Conservation (phyloP, 1,140 invertebrate genomes). For the Aphelinus atriplicis region DNA sequence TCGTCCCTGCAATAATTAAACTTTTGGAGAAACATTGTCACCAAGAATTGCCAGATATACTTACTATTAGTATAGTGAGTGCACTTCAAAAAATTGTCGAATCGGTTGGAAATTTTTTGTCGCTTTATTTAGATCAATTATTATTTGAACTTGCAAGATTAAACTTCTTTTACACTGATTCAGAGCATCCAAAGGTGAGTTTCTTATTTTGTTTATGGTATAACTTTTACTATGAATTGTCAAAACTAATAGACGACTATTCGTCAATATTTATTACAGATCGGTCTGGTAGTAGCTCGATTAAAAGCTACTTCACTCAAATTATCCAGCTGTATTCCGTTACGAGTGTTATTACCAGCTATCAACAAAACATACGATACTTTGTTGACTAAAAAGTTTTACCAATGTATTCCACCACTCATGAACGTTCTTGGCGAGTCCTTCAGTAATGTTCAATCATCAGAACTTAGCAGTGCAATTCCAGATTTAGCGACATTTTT, state of each 20-base stretch:
- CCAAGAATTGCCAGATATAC: slow-evolving; percentile 59
- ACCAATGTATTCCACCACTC: slow-evolving; percentile 73
- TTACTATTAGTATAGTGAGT: slow-evolving; percentile 74
- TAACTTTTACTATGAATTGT: neutral
- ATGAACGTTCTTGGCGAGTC: slow-evolving; percentile 80
- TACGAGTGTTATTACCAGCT: slow-evolving; percentile 80
- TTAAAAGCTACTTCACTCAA: slow-evolving; percentile 73
- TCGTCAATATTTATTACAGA: slow-evolving; percentile 50
- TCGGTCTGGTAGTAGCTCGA: slow-evolving; percentile 68
- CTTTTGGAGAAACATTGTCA: slow-evolving; percentile 67
- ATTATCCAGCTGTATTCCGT: slow-evolving; percentile 74
- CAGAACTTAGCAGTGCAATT: slow-evolving; percentile 73
- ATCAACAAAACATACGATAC: slow-evolving; percentile 74
- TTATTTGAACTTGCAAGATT: slow-evolving; percentile 73
- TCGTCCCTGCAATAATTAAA: slow-evolving; percentile 81
- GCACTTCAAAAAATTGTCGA: slow-evolving; percentile 84
- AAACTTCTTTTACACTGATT: slow-evolving; percentile 58
- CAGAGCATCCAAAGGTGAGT: slow-evolving; percentile 58
- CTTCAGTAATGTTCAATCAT: slow-evolving; percentile 68
- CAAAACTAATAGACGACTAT: slow-evolving; percentile 22
- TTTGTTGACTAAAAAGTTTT: slow-evolving; percentile 71
- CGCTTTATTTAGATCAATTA: slow-evolving; percentile 83
- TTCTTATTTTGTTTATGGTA: slow-evolving; percentile 11
- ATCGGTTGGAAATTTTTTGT: slow-evolving; percentile 81
- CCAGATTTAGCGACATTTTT: slow-evolving; percentile 79